These are phyloP conservation scores for Hippopotamus amphibius DNA, from an alignment of 2,113 vertebrate genomes.

Conservation along the genomic window DNA sequence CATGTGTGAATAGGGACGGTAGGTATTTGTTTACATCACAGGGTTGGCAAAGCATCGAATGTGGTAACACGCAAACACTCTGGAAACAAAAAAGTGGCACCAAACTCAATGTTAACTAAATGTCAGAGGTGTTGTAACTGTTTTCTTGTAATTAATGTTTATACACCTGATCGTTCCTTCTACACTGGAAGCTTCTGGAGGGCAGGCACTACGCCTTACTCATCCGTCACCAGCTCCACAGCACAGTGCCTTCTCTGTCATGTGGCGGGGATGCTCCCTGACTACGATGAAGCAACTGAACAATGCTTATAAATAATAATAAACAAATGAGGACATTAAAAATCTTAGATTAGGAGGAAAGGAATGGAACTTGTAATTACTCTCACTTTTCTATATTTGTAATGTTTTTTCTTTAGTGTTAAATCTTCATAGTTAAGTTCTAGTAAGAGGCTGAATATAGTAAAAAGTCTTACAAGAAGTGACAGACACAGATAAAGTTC, in stretches of 20 bases:
- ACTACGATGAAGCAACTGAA: background rate
- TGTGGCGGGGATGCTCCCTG: background rate
- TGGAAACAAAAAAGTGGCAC: background rate
- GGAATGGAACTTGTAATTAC: background rate
- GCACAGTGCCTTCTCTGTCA: background rate
- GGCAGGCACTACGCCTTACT: background rate
- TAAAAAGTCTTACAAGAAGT: slow-evolving; percentile 5
- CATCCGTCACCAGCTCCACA: background rate
- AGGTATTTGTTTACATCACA: background rate
- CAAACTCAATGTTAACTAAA: background rate
- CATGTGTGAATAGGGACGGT: background rate
- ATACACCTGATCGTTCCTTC: background rate
- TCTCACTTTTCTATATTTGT: background rate
- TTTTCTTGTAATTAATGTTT: background rate
- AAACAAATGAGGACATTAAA: background rate
- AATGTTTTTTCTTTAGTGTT: slow-evolving; percentile 39
- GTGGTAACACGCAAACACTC: background rate
- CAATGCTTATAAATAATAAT: background rate
- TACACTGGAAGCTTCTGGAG: background rate
- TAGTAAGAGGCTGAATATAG: background rate
- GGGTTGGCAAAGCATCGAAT: background rate
- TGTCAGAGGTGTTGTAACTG: background rate
- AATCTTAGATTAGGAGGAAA: background rate
- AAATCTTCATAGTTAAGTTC: background rate
- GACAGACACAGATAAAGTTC: slow-evolving; percentile 42